Base-by-base conservation (phyloP, 2,113 vertebrate genomes). In the Nibea albiflora region DNA sequence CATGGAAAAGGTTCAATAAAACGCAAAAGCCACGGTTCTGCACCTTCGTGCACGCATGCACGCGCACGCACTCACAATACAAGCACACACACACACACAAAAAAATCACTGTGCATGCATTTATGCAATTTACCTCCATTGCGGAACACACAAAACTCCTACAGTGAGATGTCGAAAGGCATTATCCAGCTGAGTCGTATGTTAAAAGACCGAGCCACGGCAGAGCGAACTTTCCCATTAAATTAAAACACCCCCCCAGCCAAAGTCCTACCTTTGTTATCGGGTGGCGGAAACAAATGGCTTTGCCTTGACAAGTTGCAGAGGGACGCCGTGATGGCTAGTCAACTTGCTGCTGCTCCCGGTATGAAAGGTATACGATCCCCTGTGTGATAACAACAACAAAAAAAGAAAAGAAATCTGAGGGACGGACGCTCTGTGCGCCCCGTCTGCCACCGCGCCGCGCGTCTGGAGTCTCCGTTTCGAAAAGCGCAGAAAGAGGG, bases 191-290 rank as follows among this genome's bases (percentile, higher is more conserved):
- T n/a, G 76, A 80, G 76, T 81, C 76, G 49, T 1, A 17, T 15
- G 46, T 62, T 16, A 3, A 12, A 5, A 66, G 68, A 84, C 20
- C 60, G 26, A 49, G 15, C 54, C 64, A 26, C 39, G 47, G 60
- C 73, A 54, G 71, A 49, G 52, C 28, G 52, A 93, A 93, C 92
- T 93, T 93, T 90, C 75, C 64, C 20, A 50, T 81, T 64, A 1
- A 67, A 88, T 79, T 56, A 19, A 74, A 8, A 22, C 53, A 22
- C 53, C 5, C 28, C 53, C 44, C 6, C 31, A n/a, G 24, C 24
- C 4, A 82, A 92, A 93, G 90, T 90, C 93, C 39, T 91, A 92
- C 92, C 91, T 91, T 78, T 63, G 44, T 46, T 20, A 26, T 39
- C 66, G 52, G 15, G 49, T 22, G 65, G 17, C n/a, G n/a, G 64